Base-by-base conservation (phyloP, 2,113 vertebrate species). In the Cromileptes altivelis region DNA sequence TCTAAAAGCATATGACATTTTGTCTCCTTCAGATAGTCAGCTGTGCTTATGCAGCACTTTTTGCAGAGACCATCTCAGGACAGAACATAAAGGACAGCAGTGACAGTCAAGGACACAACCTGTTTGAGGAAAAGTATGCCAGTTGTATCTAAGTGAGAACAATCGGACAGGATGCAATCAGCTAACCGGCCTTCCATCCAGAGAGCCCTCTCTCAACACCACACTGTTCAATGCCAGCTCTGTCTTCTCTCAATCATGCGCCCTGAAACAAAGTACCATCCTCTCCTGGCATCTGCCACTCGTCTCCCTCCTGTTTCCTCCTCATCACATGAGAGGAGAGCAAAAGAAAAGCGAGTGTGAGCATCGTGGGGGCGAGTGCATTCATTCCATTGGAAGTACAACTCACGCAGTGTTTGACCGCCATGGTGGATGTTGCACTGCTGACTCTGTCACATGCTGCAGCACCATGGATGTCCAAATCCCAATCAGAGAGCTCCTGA, bases 401-500 rank as follows among this genome's bases (percentile, higher is more conserved):
- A 71, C 83, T 85, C 84, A 21, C 33, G 15, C 85, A 88, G 87
- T 60, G 89, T 82, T 78, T 81, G 84, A 81, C 67, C 91, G 81
- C 85, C 78, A 10, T 47, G 63, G 61, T 88, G 83, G 82, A 83
- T 63, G 88, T 60, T 75, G 82, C 85, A 40, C 79, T 85, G 84
- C 82, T 89, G 92, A 87, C 79, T 78, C 15, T 81, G 80, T 88
- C 89, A 92, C 88, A 90, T 91, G 85, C 78, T 70, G 45, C 77
- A 57, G 68, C 69, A 52, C 68, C 56, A 49, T 37, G 7, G 70
- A 71, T 62, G 75, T 58, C 85, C 88, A 91, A 88, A 85, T 87
- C 84, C 84, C 81, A 79, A 30, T 70, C 81, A 40, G 71, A 87
- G 81, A 85, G 67, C 61, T 84, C 73, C 42, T 37, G 60, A 77